These are phyloP conservation scores for Erebia ligea DNA, from an alignment of 2,888 invertebrate genomes.

Conservation along the genomic window DNA sequence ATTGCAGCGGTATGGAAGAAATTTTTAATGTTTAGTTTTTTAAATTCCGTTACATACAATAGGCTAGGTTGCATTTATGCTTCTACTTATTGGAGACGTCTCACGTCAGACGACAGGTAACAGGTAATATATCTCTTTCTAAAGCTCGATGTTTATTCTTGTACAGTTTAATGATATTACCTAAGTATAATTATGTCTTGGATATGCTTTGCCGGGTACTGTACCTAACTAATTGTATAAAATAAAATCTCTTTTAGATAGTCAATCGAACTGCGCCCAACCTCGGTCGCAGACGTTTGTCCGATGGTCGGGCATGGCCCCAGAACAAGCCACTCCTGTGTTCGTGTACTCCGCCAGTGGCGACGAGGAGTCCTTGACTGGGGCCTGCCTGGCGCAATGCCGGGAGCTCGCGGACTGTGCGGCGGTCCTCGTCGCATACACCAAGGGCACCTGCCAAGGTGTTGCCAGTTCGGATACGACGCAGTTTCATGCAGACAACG, in stretches of 20 bases:
- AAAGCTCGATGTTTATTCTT: too few relatives aligned
- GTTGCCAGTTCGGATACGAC: conserved; percentile 55
- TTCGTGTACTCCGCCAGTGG: conserved; percentile 76
- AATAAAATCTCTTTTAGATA: conserved; percentile 45
- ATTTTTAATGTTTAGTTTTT: too few relatives aligned
- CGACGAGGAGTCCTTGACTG: conserved; percentile 69
- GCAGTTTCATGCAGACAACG: conserved; percentile 74
- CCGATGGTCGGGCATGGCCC: conserved; percentile 70
- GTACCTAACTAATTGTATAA: too few relatives aligned
- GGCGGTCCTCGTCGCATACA: conserved; percentile 75
- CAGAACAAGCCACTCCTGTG: conserved; percentile 66
- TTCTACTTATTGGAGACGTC: too few relatives aligned
- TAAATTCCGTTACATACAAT: too few relatives aligned
- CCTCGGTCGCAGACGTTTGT: conserved; percentile 60
- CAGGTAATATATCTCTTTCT: too few relatives aligned
- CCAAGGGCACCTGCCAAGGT: conserved; percentile 76
- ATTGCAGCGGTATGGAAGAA: too few relatives aligned
- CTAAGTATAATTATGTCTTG: too few relatives aligned
- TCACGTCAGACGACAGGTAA: too few relatives aligned
- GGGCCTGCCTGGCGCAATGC: conserved; percentile 74
- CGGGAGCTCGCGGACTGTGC: conserved; percentile 72
- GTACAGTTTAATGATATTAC: too few relatives aligned
- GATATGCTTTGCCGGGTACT: too few relatives aligned
- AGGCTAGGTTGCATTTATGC: too few relatives aligned
- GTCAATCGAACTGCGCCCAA: conserved; percentile 57